Evolutionary conservation across 2,888 invertebrate species (phyloP), one percentile per base, ranked within the genome.

Genomic region (Pterostichus niger): DNA sequence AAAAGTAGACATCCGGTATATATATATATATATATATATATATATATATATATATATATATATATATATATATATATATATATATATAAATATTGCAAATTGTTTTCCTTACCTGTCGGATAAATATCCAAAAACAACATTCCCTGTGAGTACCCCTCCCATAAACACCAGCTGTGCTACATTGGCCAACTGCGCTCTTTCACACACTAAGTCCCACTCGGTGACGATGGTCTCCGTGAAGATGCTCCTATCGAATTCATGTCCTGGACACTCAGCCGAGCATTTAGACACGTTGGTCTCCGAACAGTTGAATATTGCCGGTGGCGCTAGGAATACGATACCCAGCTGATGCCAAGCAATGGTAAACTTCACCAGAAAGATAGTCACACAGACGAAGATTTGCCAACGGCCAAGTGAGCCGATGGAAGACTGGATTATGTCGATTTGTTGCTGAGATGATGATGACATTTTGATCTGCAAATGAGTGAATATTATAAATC

Each of bases 101-200:
- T 2, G 24, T 24, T 24, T 24, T 46, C 44, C 40, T 59, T 56
- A 81, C 81, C 56, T 56, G 90, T 95, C 95, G 35, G 94, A 92
- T 7, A 93, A 89, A 88, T 93, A 91, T 77, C 95, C 94, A 87
- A 94, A 94, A 80, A 92, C 86, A 88, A 94, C 92, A 86, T 93
- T 94, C 64, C 95, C 95, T 49, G 94, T 90, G 84, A 95, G 91
- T 81, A 95, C 92, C 6, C 95, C 95, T 46, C 93, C 89, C 94
- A 95, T 95, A 86, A 94, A 93, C 83, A 94, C 89, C 6, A 93
- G 93, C 86, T 95, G 95, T 2, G 94, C 93, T 10, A 94, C 89
- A 86, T 94, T 93, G 77, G 93, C 92, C 84, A 94, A 89, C 89
- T 93, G 93, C 15, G 90, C 90, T 75, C 91, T 91, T 54, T 92